Evolutionary conservation across 1,140 invertebrate species (phyloP).

Genomic region (Periplaneta americana): DNA sequence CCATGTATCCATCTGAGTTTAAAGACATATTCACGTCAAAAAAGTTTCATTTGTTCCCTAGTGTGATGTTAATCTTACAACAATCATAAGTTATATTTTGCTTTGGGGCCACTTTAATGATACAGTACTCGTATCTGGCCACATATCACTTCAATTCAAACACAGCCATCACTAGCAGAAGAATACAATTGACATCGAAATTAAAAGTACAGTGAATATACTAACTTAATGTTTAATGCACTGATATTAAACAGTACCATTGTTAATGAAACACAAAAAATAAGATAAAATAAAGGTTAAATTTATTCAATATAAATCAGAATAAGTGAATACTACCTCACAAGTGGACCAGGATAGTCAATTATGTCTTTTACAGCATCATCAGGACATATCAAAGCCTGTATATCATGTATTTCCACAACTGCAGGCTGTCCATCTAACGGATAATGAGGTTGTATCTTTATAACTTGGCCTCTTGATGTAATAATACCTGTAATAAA

Average conservation of each 20-base stretch:
- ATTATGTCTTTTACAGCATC: slow-evolving; percentile 57
- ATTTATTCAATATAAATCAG: background rate
- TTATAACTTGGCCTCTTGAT: slow-evolving; percentile 53
- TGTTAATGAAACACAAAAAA: background rate
- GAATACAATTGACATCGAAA: too few relatives aligned
- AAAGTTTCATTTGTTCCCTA: too few relatives aligned
- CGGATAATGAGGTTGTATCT: slow-evolving; percentile 64
- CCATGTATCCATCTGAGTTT: too few relatives aligned
- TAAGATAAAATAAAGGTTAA: background rate
- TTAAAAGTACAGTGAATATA: background rate
- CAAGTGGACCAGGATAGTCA: slow-evolving; percentile 68
- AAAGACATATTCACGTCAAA: too few relatives aligned
- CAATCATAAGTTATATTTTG: too few relatives aligned
- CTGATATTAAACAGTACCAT: background rate
- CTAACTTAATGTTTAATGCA: background rate
- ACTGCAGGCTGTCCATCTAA: slow-evolving; percentile 65
- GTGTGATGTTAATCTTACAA: too few relatives aligned
- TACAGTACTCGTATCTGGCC: too few relatives aligned
- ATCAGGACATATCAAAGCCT: slow-evolving; percentile 44
- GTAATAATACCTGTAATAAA: slow-evolving; percentile 8
- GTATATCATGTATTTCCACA: slow-evolving; percentile 62
- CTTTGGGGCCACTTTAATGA: too few relatives aligned
- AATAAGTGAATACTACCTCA: slow-evolving; percentile 45
- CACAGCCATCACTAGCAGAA: too few relatives aligned
- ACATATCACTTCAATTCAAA: too few relatives aligned